Evolutionary conservation across 2,888 invertebrate species (phyloP), one percentile per base, ranked within the genome.

Genomic region (Lasioglossum leucozonium): DNA sequence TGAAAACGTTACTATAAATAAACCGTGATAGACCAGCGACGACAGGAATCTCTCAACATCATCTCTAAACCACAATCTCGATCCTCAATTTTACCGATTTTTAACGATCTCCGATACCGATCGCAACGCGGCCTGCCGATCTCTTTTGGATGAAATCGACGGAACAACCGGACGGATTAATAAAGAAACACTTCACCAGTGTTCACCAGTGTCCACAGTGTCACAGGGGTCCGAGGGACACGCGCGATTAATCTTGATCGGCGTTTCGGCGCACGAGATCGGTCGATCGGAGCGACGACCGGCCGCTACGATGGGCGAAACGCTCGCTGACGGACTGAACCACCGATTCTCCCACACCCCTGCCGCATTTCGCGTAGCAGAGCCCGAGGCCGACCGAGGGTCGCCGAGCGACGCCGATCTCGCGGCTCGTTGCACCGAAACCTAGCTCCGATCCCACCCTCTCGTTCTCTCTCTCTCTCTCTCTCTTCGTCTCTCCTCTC

Each of bases 241-340:
- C 84, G 58, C 84, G 69, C 71, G 77, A 82, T 34, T 34, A 44
- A 73, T 37, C 67, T 67, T 40, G 67, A 67, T 76, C 76, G 76
- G 42, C 26, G 73, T 47, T 51, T 62, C 44, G 34, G 62, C 75
- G 62, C 44, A 30, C 65, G 55, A 71, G 79, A 84, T 79, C 58
- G 79, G 81, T 67, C 44, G n/a, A 34, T 72, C 79, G 80, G 78
- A 79, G 58, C 72, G 40, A 42, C 55, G 67, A 65, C 62, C 65
- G 73, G 16, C 34, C 82, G 72, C 82, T 79, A 73, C 88, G 83
- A 72, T 62, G 85, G 86, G 82, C 78, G 84, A 82, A 88, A 89
- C 89, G 90, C 89, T 89, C 91, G 85, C 83, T 93, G 90, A 92
- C 89, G 87, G 90, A 92, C 93, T 92, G 92, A 92, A 85, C 85